Conservation (phyloP, 2,113 vertebrate species). For the Malurus alboscapulatus region DNA sequence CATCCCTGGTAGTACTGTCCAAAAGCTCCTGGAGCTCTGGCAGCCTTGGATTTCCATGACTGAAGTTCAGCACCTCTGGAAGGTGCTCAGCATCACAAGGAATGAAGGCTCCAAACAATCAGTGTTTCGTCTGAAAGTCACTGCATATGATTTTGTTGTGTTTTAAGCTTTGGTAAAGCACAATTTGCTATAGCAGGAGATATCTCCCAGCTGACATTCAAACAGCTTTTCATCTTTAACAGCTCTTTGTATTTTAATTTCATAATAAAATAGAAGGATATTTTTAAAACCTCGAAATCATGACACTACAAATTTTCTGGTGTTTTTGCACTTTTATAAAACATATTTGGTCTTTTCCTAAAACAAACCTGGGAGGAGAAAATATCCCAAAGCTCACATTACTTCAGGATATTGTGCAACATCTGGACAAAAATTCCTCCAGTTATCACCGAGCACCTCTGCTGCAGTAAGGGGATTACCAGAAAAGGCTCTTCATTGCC, state of each 20-base stretch:
- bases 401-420: not conserved
- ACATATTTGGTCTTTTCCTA: slow-evolving; percentile 17
- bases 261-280: not conserved
- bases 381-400: not conserved
- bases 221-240: not conserved
- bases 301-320: not conserved
- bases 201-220: not conserved
- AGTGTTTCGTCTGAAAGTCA: not conserved
- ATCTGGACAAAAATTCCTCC: slow-evolving; percentile 24
- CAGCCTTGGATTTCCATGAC: not conserved
- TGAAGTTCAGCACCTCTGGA: not conserved
- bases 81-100: not conserved
- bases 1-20: not conserved
- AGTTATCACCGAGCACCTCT: not conserved
- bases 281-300: slow-evolving; percentile 27
- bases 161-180: not conserved
- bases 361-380: slow-evolving; percentile 13
- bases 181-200: not conserved
- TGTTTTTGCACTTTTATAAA: not conserved
- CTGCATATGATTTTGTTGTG: not conserved
- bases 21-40: not conserved
- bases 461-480: not conserved
- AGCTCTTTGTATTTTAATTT: not conserved
- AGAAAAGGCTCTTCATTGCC: not conserved
- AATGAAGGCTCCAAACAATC: not conserved